A percentile compares a stretch with the other conserved stretches of the same genome.
These are phyloP conservation scores for Acanthochromis polyacanthus DNA, from an alignment of 2,113 vertebrate species.

Conservation along the genomic window DNA sequence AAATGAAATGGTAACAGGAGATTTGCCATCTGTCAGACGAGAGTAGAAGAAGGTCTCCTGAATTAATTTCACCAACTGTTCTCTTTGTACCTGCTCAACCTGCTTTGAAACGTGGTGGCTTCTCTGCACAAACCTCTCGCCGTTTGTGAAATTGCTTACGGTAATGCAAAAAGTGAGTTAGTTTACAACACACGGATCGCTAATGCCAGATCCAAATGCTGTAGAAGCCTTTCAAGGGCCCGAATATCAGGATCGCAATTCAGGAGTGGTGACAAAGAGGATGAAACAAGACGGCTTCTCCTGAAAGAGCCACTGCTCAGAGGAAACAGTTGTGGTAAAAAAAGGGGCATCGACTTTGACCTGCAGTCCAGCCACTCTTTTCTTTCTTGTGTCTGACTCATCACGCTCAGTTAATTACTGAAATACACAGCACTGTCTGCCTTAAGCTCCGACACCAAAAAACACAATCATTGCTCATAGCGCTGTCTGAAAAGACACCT, in stretches of 20 bases:
- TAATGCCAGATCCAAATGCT: not conserved
- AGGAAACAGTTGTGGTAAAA: constrained; percentile 22
- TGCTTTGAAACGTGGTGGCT: constrained; percentile 46
- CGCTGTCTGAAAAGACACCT: constrained; percentile 52
- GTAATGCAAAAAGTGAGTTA: constrained; percentile 37
- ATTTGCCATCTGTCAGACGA: constrained; percentile 77
- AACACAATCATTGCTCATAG: constrained; percentile 39
- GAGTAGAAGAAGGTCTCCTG: constrained; percentile 49
- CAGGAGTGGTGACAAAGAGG: constrained; percentile 4
- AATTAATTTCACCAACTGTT: constrained; percentile 81
- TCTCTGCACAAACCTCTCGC: constrained; percentile 3
- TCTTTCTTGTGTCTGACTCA: constrained; percentile 62
- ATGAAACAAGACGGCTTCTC: not conserved
- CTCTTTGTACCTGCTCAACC: constrained; percentile 60
- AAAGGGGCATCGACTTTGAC: constrained; percentile 68
- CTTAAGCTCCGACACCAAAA: constrained; percentile 33
- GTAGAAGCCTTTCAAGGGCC: not conserved
- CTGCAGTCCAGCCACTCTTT: constrained; percentile 55
- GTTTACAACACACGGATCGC: constrained; percentile 1
- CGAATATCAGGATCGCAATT: not conserved
- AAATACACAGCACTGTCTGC: constrained; percentile 50
- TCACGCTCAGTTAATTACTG: constrained; percentile 72
- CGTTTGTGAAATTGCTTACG: constrained; percentile 27
- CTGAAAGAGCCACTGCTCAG: constrained; percentile 28
- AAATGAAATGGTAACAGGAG: constrained; percentile 69